Evolutionary conservation across 2,797 vertebrate genomes (phyloP), one percentile per base, ranked within the genome.

Genomic region (Hoplostethus atlanticus): DNA sequence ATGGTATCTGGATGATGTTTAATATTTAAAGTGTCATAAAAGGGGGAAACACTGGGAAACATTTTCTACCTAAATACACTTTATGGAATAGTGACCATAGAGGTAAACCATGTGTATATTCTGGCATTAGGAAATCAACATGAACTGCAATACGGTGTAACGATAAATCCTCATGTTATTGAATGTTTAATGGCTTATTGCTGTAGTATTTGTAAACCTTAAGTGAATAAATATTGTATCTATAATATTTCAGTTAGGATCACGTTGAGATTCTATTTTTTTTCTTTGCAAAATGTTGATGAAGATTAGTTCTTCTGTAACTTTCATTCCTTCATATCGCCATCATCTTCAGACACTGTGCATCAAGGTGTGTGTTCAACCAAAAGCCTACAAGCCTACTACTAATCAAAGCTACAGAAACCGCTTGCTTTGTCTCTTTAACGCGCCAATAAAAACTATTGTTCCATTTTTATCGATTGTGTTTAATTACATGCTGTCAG

Each of bases 181-280:
- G 13, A 30, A 77, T 46, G 28, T 71, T 68, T 65, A 68, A 71
- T 61, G 47, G 13, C 4, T 7, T 21, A 64, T 0, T 73, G 8
- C 15, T 84, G 42, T 61, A 58, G 61, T 73, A 52, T 78, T 58
- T 82, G 59, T 58, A 79, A 66, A 64, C 28, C 28, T 2, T 28
- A 64, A 48, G 52, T 63, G 28, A 85, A 84, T 86, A 77, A 69
- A 79, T 84, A 15, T 46, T 64, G n/a, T 54, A 17, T 53, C 4
- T 54, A 79, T 73, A 64, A 2, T 61, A 16, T 85, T 76, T 64
- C 7, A 28, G 64, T 76, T 67, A 47, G 36, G 28, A 76, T 73
- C 16, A 17, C 58, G 10, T 73, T 25, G 31, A 25, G 4, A 58
- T 72, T 64, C 61, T 58, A 47, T 47, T 42, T 47, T 3, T 3